Percentiles rank a stretch among this genome's conserved stretches.
Evolutionary conservation across 2,113 vertebrate genomes (phyloP).

Genomic region (Calidris pugnax): DNA sequence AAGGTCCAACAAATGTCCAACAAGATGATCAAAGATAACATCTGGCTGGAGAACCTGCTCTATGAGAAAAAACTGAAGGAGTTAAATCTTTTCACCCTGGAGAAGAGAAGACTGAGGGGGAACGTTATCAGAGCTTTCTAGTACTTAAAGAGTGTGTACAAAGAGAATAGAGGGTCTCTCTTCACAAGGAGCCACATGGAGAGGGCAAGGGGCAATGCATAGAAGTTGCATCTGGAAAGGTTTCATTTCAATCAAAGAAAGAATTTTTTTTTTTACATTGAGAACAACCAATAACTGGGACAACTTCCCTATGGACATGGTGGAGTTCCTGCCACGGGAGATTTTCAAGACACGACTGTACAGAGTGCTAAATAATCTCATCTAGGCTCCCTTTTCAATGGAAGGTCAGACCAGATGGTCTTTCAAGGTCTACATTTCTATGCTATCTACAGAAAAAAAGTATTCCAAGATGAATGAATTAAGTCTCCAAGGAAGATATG

Average conservation of each 20-base stretch:
- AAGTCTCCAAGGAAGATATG: neutral
- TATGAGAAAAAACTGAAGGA: neutral
- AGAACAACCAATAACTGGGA: neutral
- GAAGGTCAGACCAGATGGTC: neutral
- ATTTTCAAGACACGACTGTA: neutral
- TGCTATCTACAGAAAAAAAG: neutral
- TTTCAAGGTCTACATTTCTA: neutral
- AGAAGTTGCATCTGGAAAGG: neutral
- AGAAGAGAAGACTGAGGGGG: neutral
- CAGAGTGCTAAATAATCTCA: neutral
- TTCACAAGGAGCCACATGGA: neutral
- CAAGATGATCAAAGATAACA: neutral
- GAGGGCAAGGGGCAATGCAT: neutral
- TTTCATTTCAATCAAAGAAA: neutral
- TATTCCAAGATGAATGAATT: neutral
- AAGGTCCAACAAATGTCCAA: neutral
- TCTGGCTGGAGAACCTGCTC: neutral
- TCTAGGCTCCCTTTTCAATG: neutral
- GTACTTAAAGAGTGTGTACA: neutral
- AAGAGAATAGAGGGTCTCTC: neutral
- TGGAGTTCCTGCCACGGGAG: too few relatives aligned
- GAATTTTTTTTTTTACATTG: neutral
- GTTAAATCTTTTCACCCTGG: neutral
- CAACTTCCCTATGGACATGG: neutral
- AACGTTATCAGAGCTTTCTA: neutral